Base-by-base conservation (phyloP, 2,113 vertebrate species). In the Monopterus albus region DNA sequence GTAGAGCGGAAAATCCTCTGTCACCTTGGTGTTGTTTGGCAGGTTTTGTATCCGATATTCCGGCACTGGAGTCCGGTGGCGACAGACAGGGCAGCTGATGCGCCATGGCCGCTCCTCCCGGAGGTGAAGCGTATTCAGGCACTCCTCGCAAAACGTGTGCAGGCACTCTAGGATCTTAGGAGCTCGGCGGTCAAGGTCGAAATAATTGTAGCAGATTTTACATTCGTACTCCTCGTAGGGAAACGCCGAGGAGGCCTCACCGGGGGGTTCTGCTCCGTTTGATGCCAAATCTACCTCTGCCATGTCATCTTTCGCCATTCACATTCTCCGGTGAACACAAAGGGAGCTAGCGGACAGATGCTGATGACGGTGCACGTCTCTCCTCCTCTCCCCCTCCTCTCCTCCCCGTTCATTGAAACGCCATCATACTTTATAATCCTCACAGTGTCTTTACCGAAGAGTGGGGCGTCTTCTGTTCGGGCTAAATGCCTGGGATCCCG, bases 141-240 rank as follows among this genome's bases (percentile, higher is more conserved):
- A 97, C 93, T 96, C 95, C 92, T 95, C 95, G 89, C 96, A 98
- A 59, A 98, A 98, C 72, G 96, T 98, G 95, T 97, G 96, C 90
- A 98, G 87, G 83, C 96, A 98, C 79, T 95, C 96, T 43, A 98
- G 87, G 74, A 97, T 94, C 88, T 96, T 96, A 10, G 96, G 96
- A 36, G 95, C 95, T 51, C 95, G 93, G 52, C 96, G 94, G 85
- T 94, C 96, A 79, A 93, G 91, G 91, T 97, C 96, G 89, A 96
- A 98, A 70, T 96, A 96, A 88, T 96, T 97, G 90, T 97, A 97
- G 84, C 96, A 98, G 84, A 98, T 96, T 80, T 97, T 97, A 88
- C 96, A 97, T 71, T 97, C 96, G 82, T 95, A 96, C 86, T 97
- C 96, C 90, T 96, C 96, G 36, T 94, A 94, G 36, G 87, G 91